Base-by-base conservation (phyloP, 2,888 invertebrate species). In the Drosophila setosimentum region DNA sequence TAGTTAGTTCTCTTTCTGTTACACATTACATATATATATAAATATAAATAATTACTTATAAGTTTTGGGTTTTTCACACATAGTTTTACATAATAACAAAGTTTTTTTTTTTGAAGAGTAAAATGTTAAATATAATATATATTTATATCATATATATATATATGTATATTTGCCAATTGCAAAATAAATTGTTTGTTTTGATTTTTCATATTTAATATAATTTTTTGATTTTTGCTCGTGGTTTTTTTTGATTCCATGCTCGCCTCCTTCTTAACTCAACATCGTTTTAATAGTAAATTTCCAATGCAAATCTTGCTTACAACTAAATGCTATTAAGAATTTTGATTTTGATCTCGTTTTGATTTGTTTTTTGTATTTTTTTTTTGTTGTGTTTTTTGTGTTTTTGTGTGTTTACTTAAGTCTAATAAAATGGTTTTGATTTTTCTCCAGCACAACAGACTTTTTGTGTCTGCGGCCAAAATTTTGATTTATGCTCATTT, bases 401-500 rank as follows among this genome's bases (percentile, higher is more conserved):
- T 68, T 58, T 73, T 57, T 69, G 53, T 27, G 45, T 37, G 35
- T 42, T 73, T 69, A 42, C 81, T 82, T 89, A 88, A 18, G 32
- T 59, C 87, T 91, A 91, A 78, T 83, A 91, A 90, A 85, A 84
- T 87, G 63, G 82, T 88, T 91, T 91, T 85, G 88, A 87, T 91
- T 91, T 77, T 71, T 63, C 18, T 80, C 78, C 86, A 83, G 82
- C 79, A 78, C 82, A 80, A 87, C 76, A 76, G 76, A 67, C 42
- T 49, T 62, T 83, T 75, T 75, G 40, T 78, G 58, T 74, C 74
- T 60, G 84, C 70, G 82, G 87, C 82, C 79, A 83, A 88, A 83
- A 91, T 91, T 91, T 92, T 92, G 92, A 92, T 92, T 92, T 91
- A 83, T 87, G 92, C 92, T 92, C 92, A 80, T 87, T 82, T 80